These are phyloP conservation scores for Miniopterus natalensis DNA, from an alignment of 2,113 vertebrate species.

Conservation along the genomic window DNA sequence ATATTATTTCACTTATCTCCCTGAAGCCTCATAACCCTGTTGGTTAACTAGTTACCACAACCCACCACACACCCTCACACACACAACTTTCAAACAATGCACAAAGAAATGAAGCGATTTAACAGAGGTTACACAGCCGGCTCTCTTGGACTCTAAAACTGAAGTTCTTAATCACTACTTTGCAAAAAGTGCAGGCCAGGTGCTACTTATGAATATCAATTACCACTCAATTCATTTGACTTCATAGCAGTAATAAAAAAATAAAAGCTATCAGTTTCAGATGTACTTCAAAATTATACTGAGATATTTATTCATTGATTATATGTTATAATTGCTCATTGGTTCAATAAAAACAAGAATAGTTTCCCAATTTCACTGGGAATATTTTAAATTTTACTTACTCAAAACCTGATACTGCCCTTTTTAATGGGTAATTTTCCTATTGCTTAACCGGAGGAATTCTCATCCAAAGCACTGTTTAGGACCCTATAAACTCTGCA, in stretches of 20 bases:
- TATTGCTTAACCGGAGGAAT: background rate
- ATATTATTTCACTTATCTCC: background rate
- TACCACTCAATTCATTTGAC: background rate
- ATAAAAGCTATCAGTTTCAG: background rate
- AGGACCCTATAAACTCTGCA: background rate
- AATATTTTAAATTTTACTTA: background rate
- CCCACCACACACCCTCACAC: background rate
- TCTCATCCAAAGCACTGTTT: constrained; percentile 9
- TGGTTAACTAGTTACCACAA: background rate
- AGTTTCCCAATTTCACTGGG: background rate
- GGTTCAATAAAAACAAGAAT: constrained; percentile 19
- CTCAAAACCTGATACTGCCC: background rate
- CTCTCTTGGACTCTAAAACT: background rate
- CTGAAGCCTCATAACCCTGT: background rate
- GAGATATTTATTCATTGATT: constrained; percentile 15
- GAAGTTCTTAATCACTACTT: background rate
- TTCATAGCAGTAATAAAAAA: background rate
- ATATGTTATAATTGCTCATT: background rate
- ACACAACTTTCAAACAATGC: background rate
- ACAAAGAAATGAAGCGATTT: background rate
- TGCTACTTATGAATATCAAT: background rate
- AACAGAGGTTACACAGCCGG: background rate
- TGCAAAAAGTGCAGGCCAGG: background rate
- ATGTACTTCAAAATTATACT: background rate
- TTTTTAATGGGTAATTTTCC: background rate